Conservation (phyloP, 2,888 invertebrate genomes). For the Neelides folsomi region DNA sequence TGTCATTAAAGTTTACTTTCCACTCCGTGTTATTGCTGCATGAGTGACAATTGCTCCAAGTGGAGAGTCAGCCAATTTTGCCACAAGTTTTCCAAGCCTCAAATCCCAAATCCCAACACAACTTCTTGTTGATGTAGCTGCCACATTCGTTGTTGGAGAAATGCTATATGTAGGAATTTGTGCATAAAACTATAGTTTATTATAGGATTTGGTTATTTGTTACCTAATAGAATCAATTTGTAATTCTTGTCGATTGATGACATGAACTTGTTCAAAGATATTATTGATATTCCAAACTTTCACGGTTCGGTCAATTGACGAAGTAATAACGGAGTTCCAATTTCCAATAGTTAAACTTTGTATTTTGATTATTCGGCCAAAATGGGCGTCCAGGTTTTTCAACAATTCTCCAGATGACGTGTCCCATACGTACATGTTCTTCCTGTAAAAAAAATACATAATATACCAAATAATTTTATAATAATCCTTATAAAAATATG, state of each 20-base stretch:
- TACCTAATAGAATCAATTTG: constrained; percentile 85
- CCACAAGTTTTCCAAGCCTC: constrained; percentile 64
- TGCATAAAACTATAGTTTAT: neutral
- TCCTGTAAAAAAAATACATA: constrained; percentile 43
- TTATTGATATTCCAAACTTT: constrained; percentile 99
- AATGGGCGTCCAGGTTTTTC: constrained; percentile 90
- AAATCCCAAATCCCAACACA: constrained; percentile 94
- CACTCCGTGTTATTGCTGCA: constrained; percentile 72
- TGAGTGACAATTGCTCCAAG: constrained; percentile 89
- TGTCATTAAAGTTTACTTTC: constrained; percentile 44
- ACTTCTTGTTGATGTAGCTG: constrained; percentile 82
- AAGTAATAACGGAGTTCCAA: constrained; percentile 85
- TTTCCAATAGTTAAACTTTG: constrained; percentile 72
- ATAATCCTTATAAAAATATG: neutral
- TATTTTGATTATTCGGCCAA: constrained; percentile 85
- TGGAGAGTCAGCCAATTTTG: constrained; percentile 78
- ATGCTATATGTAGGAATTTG: constrained; percentile 43
- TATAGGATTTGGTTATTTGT: constrained; percentile 5
- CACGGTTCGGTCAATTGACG: constrained; percentile 92
- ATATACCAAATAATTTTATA: constrained; percentile 4
- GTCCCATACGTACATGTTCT: constrained; percentile 90
- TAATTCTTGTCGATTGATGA: constrained; percentile 85
- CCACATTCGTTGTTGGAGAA: constrained; percentile 63
- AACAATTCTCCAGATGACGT: constrained; percentile 64
- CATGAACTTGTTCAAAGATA: constrained; percentile 93